Base-by-base conservation (phyloP, 2,888 invertebrate species). In the Trichopria drosophilae region DNA sequence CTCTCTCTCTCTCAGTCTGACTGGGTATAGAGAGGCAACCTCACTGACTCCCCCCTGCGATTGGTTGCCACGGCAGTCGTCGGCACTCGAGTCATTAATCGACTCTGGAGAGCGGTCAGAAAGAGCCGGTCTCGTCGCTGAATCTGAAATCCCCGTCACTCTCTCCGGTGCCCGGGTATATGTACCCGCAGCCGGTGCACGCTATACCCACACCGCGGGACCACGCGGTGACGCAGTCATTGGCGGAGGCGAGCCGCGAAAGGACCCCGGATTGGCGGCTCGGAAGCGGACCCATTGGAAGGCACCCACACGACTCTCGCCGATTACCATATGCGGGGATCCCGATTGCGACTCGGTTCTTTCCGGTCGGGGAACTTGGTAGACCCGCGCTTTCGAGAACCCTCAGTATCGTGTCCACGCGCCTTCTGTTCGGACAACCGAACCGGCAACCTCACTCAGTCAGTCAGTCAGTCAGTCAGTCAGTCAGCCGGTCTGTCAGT, bases 321-420 rank as follows among this genome's bases (percentile, higher is more conserved):
- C 64, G 66, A 70, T 72, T 71, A 67, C 72, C 72, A 72, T 72
- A 72, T 70, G 71, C 65, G 72, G 70, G 67, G 64, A 67, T 68
- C 58, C 61, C 62, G 65, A 67, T 65, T 63, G 58, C 60, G 55
- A 57, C 51, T 53, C 46, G 51, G 54, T 51, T 55, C 64, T 54
- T 59, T 60, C 58, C 58, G 59, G 55, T 65, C 60, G 61, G 62
- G 54, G 61, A 55, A 55, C 53, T 42, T 48, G 46, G 46, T 44
- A 45, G 51, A 54, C 57, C 55, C 51, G 37, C 58, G 49, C 42
- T 35, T 26, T 13, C 43, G 47, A 53, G 59, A 32, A 34, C 61
- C 55, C 63, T 62, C 66, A 66, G 65, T 69, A 58, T 62, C 61
- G 67, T 63, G 67, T 66, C 62, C 65, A 63, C 62, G 61, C 70